These are phyloP conservation scores for Xenopus borealis DNA, from an alignment of 2,113 vertebrate genomes.

Conservation along the genomic window DNA sequence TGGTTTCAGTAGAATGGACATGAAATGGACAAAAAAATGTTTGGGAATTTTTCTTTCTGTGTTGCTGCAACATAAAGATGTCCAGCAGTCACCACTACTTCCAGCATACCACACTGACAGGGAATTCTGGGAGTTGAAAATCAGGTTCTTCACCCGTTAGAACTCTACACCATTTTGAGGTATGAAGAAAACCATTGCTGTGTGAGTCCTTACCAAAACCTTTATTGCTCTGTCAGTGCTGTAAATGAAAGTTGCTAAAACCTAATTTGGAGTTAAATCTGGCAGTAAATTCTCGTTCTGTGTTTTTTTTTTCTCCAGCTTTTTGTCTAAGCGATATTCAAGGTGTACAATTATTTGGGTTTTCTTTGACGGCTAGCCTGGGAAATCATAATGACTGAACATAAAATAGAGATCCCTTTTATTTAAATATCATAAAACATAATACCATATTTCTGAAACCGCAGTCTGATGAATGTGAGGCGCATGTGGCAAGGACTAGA, in stretches of 20 bases:
- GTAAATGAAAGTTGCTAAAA: not conserved
- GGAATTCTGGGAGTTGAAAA: not conserved
- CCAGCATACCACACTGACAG: not conserved
- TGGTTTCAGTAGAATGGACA: not conserved
- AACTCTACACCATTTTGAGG: not conserved
- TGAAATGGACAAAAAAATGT: not conserved
- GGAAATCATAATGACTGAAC: not conserved
- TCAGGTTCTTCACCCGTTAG: not conserved
- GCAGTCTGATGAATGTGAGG: not conserved
- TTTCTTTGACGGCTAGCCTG: not conserved
- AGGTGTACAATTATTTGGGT: not conserved
- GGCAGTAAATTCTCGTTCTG: not conserved
- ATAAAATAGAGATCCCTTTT: not conserved
- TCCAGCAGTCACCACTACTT: not conserved
- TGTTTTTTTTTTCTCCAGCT: not conserved
- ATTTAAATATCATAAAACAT: conserved; percentile 8
- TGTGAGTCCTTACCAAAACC: not conserved
- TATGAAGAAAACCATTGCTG: not conserved
- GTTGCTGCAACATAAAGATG: no score
- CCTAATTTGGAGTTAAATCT: not conserved
- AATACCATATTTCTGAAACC: conserved; percentile 3
- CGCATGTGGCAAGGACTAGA: not conserved
- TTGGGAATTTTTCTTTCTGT: not conserved
- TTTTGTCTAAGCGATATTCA: conserved; percentile 1
- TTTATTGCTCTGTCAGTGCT: not conserved